Conservation (phyloP, 2,113 vertebrate species). For the Calonectris borealis region DNA sequence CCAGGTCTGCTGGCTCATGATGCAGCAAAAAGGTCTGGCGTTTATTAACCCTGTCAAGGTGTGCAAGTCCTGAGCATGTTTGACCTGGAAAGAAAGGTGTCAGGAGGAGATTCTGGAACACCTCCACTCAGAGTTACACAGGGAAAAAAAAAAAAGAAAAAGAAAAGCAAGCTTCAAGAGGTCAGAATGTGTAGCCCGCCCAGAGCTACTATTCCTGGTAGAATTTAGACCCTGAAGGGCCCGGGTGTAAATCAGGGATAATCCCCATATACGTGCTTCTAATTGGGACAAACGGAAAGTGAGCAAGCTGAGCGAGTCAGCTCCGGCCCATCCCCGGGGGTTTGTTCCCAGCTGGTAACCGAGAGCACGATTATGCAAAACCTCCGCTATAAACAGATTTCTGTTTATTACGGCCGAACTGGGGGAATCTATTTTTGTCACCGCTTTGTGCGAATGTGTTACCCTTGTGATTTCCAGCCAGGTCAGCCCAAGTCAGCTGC, state of each 20-base stretch:
- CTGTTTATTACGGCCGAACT: not conserved
- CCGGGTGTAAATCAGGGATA: slow-evolving; percentile 54
- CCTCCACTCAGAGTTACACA: not conserved
- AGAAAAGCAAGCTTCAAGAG: not conserved
- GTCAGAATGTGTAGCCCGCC: not conserved
- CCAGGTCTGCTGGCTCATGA: not conserved
- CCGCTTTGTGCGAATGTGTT: not conserved
- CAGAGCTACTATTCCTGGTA: slow-evolving; percentile 5
- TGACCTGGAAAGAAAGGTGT: not conserved
- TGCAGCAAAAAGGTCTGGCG: not conserved
- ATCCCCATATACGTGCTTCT: slow-evolving; percentile 38
- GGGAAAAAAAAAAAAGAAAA: not conserved
- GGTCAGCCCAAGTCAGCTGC: slow-evolving; percentile 53
- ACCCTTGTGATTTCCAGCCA: slow-evolving; percentile 22
- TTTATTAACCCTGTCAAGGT: not conserved
- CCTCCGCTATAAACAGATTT: slow-evolving; percentile 38
- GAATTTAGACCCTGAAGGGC: slow-evolving; percentile 1
- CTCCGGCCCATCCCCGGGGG: not conserved
- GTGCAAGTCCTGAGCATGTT: not conserved
- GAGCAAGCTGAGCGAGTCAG: not conserved
- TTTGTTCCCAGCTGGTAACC: not conserved
- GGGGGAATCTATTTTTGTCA: slow-evolving; percentile 41
- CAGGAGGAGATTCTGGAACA: not conserved
- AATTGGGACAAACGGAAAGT: slow-evolving; percentile 38
- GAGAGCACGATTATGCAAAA: slow-evolving; percentile 10